Percentiles rank a stretch among this genome's conserved stretches.
These are phyloP conservation scores for Drosophila hawaiiensis DNA, from an alignment of 2,888 invertebrate genomes.

Conservation along the genomic window DNA sequence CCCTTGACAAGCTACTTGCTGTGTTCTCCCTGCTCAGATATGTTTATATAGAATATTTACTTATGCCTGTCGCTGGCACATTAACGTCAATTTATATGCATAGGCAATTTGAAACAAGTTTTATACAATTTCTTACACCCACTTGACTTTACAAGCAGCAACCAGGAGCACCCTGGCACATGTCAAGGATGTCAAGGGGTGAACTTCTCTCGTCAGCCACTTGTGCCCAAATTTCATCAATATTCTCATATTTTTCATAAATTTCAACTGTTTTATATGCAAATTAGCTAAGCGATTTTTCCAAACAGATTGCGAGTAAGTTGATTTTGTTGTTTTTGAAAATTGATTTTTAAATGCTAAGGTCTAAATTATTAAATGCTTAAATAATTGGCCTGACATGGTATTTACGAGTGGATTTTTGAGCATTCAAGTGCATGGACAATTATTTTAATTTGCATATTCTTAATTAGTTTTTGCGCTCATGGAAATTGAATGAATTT, in stretches of 20 bases:
- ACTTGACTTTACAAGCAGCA: slow-evolving; percentile 81
- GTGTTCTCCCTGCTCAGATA: slow-evolving; percentile 29
- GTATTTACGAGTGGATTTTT: slow-evolving; percentile 15
- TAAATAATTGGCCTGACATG: slow-evolving; percentile 67
- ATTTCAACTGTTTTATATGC: slow-evolving; percentile 85
- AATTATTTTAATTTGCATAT: slow-evolving; percentile 64
- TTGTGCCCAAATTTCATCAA: slow-evolving; percentile 77
- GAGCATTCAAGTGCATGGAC: slow-evolving; percentile 52
- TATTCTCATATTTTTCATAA: slow-evolving; percentile 75
- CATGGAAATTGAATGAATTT: slow-evolving; percentile 31
- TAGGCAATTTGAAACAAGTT: slow-evolving; percentile 85
- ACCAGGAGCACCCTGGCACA: slow-evolving; percentile 10
- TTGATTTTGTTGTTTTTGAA: slow-evolving; percentile 53
- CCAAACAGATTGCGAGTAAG: slow-evolving; percentile 60
- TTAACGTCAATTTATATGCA: slow-evolving; percentile 86
- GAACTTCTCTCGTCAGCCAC: slow-evolving; percentile 41
- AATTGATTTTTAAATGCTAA: slow-evolving; percentile 75
- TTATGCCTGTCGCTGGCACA: slow-evolving; percentile 71
- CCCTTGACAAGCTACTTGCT: slow-evolving; percentile 11
- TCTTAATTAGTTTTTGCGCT: slow-evolving; percentile 54
- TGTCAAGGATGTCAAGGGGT: slow-evolving; percentile 49
- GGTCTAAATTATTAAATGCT: slow-evolving; percentile 75
- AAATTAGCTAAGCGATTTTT: slow-evolving; percentile 82
- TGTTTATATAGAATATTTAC: slow-evolving; percentile 25
- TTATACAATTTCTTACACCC: slow-evolving; percentile 84